Percentiles rank a stretch among this genome's conserved stretches.
phyloP scores from a whole-genome alignment of 2,888 invertebrate genomes.

The Lasius platythorax region DNA sequence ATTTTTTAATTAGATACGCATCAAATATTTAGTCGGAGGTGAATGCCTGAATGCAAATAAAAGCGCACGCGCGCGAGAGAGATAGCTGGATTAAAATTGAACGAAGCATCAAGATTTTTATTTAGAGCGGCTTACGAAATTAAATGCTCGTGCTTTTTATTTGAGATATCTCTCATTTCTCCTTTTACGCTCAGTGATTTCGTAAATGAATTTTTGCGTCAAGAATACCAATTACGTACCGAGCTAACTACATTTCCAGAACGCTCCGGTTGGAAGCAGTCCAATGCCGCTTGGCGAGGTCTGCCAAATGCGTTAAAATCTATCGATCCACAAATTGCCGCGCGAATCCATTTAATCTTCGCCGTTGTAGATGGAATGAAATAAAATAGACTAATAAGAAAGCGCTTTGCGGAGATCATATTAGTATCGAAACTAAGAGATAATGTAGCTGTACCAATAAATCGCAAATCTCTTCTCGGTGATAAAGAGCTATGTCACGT shows the following conservation, averaged over 20 bases:
- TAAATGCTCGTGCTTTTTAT: slow-evolving; percentile 59
- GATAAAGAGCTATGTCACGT: background rate
- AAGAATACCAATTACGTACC: slow-evolving; percentile 72
- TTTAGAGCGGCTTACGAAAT: slow-evolving; percentile 13
- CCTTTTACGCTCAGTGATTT: slow-evolving; percentile 61
- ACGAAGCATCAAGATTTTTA: slow-evolving; percentile 41
- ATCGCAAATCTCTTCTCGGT: background rate
- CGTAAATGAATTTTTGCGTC: slow-evolving; percentile 72
- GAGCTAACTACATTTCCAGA: slow-evolving; percentile 62
- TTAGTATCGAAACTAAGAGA: slow-evolving; percentile 35
- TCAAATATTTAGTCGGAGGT: slow-evolving; percentile 4
- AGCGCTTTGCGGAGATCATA: slow-evolving; percentile 32
- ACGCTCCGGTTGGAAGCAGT: slow-evolving; percentile 69
- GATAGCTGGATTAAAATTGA: slow-evolving; percentile 21
- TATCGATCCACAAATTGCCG: slow-evolving; percentile 75
- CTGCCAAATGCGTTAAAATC: slow-evolving; percentile 76
- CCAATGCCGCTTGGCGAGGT: slow-evolving; percentile 65
- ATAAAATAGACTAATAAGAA: slow-evolving; percentile 62
- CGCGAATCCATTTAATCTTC: slow-evolving; percentile 70
- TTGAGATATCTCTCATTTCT: slow-evolving; percentile 63
- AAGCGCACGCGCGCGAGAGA: background rate
- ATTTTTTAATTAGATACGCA: slow-evolving; percentile 44
- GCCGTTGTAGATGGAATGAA: slow-evolving; percentile 49
- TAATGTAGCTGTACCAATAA: slow-evolving; percentile 19
- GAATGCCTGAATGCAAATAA: slow-evolving; percentile 9